Percentiles rank a stretch among this genome's conserved stretches.
phyloP scores from a whole-genome alignment of 1,140 invertebrate genomes.

The Rhizoglyphus robini region DNA sequence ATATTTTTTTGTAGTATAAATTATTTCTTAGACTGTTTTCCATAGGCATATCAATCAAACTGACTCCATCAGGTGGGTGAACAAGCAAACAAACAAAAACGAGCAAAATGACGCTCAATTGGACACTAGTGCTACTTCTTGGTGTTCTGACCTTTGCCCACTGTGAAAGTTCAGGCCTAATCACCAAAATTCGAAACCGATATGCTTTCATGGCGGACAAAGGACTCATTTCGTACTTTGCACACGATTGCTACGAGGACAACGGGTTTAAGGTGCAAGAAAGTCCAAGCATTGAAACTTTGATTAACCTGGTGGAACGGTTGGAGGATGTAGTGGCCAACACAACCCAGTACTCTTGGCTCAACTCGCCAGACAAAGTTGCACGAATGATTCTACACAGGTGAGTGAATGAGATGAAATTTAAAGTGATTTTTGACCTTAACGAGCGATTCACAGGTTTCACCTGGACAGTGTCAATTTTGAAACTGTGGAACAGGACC shows the following conservation, averaged over 20 bases:
- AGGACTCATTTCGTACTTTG: background rate
- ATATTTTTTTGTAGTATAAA: background rate
- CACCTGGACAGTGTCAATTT: slow-evolving; percentile 9
- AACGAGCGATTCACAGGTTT: background rate
- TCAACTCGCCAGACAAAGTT: background rate
- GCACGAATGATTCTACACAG: slow-evolving; percentile 4
- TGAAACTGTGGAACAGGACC: background rate
- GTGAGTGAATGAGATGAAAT: background rate
- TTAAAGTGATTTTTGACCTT: background rate
- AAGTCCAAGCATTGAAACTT: slow-evolving; percentile 5
- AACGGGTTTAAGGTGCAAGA: background rate
- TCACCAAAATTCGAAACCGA: background rate
- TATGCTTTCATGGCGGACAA: slow-evolving; percentile 10
- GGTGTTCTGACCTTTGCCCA: background rate
- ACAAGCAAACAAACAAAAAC: too few relatives aligned
- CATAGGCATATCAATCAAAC: background rate
- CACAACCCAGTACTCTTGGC: background rate
- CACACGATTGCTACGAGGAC: background rate
- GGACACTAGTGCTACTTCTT: too few relatives aligned
- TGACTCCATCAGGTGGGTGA: background rate
- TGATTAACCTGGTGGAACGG: slow-evolving; percentile 6
- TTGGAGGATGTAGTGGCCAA: slow-evolving; percentile 1
- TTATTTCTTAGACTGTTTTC: background rate
- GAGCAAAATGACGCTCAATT: too few relatives aligned
- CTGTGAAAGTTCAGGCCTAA: background rate